Evolutionary conservation across 2,888 invertebrate species (phyloP), one percentile per base, ranked within the genome.

Genomic region (Timandra comae): DNA sequence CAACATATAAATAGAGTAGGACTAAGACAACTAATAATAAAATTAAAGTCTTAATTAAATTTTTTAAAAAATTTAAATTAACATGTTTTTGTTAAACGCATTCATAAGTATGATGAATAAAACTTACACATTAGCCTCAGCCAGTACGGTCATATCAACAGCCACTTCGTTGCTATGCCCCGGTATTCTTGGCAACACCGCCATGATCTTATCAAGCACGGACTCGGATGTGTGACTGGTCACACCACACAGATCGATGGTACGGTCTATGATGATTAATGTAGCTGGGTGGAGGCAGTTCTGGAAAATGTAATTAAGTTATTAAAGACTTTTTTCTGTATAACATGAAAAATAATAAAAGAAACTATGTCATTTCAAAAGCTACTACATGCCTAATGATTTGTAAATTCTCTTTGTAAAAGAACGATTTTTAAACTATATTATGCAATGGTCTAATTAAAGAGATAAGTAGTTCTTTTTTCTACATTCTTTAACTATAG

Each of bases 81-180:
- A n/a, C n/a, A n/a, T n/a, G n/a, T n/a, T n/a, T n/a, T n/a, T n/a
- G n/a, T n/a, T n/a, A n/a, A n/a, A n/a, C n/a, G n/a, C n/a, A n/a
- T n/a, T n/a, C n/a, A n/a, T n/a, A 37, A 32, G 25, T n/a, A 12
- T n/a, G 7, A 4, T 3, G 27, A 7, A 3, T 7, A 7, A 9
- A 3, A 21, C 80, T 63, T 55, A 88, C 88, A 71, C 64, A 55
- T 75, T 76, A 41, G 86, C 82, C 37, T 79, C 66, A 55, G 90
- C 88, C 1, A 91, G 56, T 0, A 88, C 70, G n/a, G 89, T 82
- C 89, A 91, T 89, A 45, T 90, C 87, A 2, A 92, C 86, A 6
- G 88, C 87, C 2, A 91, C 86, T 54, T 92, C 92, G 48, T 87
- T 89, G 24, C 74, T 70, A 56, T 91, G 91, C 30, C 88, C 88